Evolutionary conservation across 2,888 invertebrate genomes (phyloP), one percentile per base, ranked within the genome.

Genomic region (Acanthosepion pharaonis): DNA sequence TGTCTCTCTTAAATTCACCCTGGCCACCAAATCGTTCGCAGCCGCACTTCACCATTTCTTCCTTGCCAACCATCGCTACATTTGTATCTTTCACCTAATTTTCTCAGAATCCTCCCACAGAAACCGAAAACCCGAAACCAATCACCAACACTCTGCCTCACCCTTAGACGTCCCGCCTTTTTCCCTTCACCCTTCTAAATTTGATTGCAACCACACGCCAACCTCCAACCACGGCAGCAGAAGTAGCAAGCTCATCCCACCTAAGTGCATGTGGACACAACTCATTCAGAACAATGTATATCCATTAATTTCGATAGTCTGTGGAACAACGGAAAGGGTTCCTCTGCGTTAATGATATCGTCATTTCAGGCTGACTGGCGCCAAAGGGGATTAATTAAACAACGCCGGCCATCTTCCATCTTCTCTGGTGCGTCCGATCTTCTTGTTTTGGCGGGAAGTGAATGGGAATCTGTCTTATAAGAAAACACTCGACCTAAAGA

Each of bases 371-470:
- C 78, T 15, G 78, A 33, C 78, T 78, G 78, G 78, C 78, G 78
- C 78, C 78, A 78, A 78, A 78, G 78, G 78, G 78, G 78, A 78
- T 78, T 78, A 78, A 78, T 78, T 78, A 78, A n/a, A 78, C 33
- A 78, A 78, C 78, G 78, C 1, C 15, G n/a, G n/a, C n/a, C 78
- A 33, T 4, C 15, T 18, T 9, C 64, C 64, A 25, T 64, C n/a
- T 78, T 78, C 78, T 78, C 18, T 78, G n/a, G 78, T 78, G 78
- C 78, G n/a, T 33, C 18, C n/a, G n/a, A 33, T 78, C n/a, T n/a
- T 78, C 78, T 78, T 78, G 78, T 78, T 78, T 78, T 78, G 15
- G 78, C n/a, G 78, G 33, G 78, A 78, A n/a, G 59, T 59, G 59
- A 59, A 59, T 59, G 59, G 6, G 59, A 59, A 59, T 23, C 59